phyloP scores from a whole-genome alignment of 2,888 invertebrate species.

The Panzeria rudis region DNA sequence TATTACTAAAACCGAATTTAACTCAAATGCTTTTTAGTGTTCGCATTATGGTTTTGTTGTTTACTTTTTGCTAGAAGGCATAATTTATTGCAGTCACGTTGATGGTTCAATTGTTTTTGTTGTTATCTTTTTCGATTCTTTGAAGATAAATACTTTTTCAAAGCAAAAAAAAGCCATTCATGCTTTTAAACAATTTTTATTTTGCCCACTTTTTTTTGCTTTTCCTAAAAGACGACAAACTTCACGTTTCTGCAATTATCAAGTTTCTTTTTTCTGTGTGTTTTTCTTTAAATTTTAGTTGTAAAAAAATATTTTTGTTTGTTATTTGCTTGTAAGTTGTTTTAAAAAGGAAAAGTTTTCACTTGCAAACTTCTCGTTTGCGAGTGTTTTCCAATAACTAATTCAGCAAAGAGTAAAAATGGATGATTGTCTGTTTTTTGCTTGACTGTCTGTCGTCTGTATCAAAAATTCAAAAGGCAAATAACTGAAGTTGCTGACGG shows the following conservation, averaged over 20 bases:
- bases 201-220: slow-evolving; percentile 4
- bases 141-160: slow-evolving; percentile 17
- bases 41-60: background rate
- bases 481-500: slow-evolving; percentile 39
- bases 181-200: slow-evolving; percentile 37
- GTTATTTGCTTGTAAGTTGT: slow-evolving; percentile 38
- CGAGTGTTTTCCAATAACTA: slow-evolving; percentile 56
- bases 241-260: slow-evolving; percentile 56
- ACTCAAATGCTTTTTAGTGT: background rate
- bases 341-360: slow-evolving; percentile 72
- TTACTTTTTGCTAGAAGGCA: slow-evolving; percentile 27
- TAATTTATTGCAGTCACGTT: slow-evolving; percentile 66
- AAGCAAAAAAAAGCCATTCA: slow-evolving; percentile 28
- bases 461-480: slow-evolving; percentile 30
- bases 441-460: slow-evolving; percentile 1
- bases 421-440: slow-evolving; percentile 3
- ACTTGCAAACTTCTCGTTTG: slow-evolving; percentile 59
- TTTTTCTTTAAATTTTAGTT: slow-evolving; percentile 21
- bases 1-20: background rate
- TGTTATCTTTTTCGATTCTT: slow-evolving; percentile 38
- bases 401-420: slow-evolving; percentile 44
- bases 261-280: slow-evolving; percentile 52
- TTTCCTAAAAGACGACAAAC: slow-evolving; percentile 41
- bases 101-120: slow-evolving; percentile 41
- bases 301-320: background rate